Conservation (phyloP, 2,888 invertebrate genomes). For the Sclerodermus sp. region DNA sequence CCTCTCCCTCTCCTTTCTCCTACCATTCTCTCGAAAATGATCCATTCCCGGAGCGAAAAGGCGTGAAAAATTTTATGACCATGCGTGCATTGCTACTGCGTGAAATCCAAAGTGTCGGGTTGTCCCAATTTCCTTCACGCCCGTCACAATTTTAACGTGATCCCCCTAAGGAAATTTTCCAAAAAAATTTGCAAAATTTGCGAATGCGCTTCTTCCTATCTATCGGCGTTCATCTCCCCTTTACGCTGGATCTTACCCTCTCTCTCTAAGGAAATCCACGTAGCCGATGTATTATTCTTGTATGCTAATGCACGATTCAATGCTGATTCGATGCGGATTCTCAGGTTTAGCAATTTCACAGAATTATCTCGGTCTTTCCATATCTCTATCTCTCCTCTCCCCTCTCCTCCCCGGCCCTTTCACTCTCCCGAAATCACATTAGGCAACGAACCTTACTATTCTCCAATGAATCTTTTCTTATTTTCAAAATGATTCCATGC, state of each 20-base stretch:
- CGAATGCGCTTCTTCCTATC: too few relatives aligned
- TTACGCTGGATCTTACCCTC: too few relatives aligned
- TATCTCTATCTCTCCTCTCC: too few relatives aligned
- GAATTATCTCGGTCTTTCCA: conserved; percentile 16
- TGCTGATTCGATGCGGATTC: conserved; percentile 19
- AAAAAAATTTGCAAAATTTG: too few relatives aligned
- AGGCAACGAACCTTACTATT: conserved; percentile 3
- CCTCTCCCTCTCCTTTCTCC: neutral
- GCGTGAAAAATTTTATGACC: neutral
- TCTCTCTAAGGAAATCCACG: conserved; percentile 20
- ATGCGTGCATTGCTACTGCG: conserved; percentile 1
- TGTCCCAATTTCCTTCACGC: neutral
- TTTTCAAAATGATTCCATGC: too few relatives aligned
- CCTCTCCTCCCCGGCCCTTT: too few relatives aligned
- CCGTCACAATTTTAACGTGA: too few relatives aligned
- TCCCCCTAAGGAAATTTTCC: too few relatives aligned
- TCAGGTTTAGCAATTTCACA: conserved; percentile 22
- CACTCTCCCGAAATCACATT: conserved; percentile 5
- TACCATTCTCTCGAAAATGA: neutral
- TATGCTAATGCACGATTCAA: conserved; percentile 31
- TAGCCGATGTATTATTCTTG: conserved; percentile 15
- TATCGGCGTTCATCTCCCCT: too few relatives aligned
- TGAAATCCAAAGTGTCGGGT: conserved; percentile 6
- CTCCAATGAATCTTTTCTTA: neutral
- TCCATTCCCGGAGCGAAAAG: neutral